Base-by-base conservation (phyloP, 2,888 invertebrate species). In the Limnephilus auricula region DNA sequence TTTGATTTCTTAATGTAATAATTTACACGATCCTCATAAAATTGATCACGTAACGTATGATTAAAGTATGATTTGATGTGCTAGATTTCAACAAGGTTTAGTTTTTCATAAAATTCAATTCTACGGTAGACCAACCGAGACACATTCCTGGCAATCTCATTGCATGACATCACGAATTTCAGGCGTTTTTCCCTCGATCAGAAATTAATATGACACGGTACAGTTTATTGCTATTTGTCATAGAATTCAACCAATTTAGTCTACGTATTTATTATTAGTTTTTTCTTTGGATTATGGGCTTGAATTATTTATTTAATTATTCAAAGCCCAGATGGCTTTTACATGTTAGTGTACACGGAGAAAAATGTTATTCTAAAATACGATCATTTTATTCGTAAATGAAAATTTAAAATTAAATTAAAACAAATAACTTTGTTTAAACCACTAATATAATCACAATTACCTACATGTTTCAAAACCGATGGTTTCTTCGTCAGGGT, bases 91-190 rank as follows among this genome's bases (percentile, higher is more conserved):
- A 65, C 50, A 65, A 65, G 50, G 50, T 65, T 65, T 65, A 65
- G 50, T 65, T 65, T 65, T 65, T 65, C 65, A 65, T 25, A 0
- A 25, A 65, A 65, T 65, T 65, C 25, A 65, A 65, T 65, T 65
- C 6, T 25, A 18, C 18, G 50, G 50, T 25, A 25, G 6, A n/a
- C 9, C 65, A 65, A 65, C 25, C 65, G 25, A 65, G 25, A 65
- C 25, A 65, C 65, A 65, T 65, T 65, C 25, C 65, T 65, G 6
- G 25, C 65, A 65, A n/a, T 65, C 6, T 65, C 65, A 65, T n/a
- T 65, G 65, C 65, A 65, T 65, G 65, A 65, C 65, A 65, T 65
- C 65, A 65, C 65, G 65, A 65, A 65, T 65, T 65, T 65, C 65
- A 65, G 65, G 25, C n/a, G 65, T n/a, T 65, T 65, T 65, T 25